phyloP scores from a whole-genome alignment of 1,140 invertebrate genomes.

The Anastrepha obliqua region DNA sequence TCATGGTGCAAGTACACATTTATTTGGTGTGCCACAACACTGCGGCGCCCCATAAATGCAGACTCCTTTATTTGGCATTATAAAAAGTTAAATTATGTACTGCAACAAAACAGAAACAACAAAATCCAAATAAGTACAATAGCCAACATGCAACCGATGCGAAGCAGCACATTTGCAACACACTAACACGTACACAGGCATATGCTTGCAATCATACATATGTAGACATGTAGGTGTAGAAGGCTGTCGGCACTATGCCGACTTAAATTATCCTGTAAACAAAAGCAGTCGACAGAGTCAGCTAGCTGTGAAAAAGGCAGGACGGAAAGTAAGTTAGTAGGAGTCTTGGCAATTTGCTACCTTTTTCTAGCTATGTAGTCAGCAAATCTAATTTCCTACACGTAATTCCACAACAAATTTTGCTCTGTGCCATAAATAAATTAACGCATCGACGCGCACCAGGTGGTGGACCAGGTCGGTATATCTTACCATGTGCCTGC shows the following conservation, averaged over 20 bases:
- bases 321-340: background rate
- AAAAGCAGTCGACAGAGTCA: background rate
- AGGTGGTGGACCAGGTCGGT: slow-evolving; percentile 1
- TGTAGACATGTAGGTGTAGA: no score
- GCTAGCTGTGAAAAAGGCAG: background rate
- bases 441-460: slow-evolving; percentile 32
- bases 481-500: background rate
- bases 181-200: background rate
- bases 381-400: slow-evolving; percentile 18
- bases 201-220: no score
- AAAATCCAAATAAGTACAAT: background rate
- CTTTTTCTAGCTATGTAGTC: background rate
- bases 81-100: background rate
- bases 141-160: background rate
- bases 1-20: background rate
- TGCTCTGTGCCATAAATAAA: slow-evolving; percentile 40
- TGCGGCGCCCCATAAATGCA: background rate
- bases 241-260: no score
- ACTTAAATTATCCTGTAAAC: background rate
- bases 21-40: background rate
- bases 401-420: slow-evolving; percentile 47
- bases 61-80: slow-evolving; percentile 29
- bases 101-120: background rate
- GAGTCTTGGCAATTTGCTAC: background rate
- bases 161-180: background rate